Conservation (phyloP, 2,113 vertebrate species). For the Capreolus pygargus region DNA sequence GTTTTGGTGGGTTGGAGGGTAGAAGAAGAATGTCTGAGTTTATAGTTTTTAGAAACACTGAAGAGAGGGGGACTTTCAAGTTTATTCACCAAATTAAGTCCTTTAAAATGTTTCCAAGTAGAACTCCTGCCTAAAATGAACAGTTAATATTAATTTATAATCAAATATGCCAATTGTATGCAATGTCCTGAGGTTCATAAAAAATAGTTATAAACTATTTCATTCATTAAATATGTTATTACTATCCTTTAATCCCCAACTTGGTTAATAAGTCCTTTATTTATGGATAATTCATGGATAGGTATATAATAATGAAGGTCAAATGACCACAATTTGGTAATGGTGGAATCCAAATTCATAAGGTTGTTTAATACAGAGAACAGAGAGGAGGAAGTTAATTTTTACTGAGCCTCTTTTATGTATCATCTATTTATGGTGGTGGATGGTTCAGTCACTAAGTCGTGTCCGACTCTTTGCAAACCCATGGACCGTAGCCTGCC, state of each 20-base stretch:
- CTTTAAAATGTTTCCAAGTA: constrained; percentile 11
- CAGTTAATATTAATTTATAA: not conserved
- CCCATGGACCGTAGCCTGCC: not conserved
- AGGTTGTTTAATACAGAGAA: not conserved
- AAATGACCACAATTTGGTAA: not conserved
- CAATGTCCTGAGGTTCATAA: not conserved
- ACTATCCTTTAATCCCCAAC: not conserved
- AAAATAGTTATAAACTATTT: constrained; percentile 4
- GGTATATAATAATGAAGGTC: not conserved
- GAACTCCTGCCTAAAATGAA: constrained; percentile 6
- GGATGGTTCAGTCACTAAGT: not conserved
- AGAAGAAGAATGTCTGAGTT: not conserved
- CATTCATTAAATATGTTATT: not conserved
- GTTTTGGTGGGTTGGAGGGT: not conserved
- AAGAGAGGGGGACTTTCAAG: not conserved
- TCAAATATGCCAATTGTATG: not conserved
- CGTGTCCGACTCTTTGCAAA: not conserved
- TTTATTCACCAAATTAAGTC: not conserved
- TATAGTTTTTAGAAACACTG: not conserved
- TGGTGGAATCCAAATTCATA: not conserved
- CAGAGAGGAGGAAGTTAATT: not conserved
- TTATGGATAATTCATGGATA: not conserved
- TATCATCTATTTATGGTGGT: not conserved
- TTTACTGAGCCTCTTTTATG: not conserved
- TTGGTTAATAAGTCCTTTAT: not conserved